Evolutionary conservation across 2,888 invertebrate genomes (phyloP), one percentile per base, ranked within the genome.

Genomic region (Tetanocera ferruginea): DNA sequence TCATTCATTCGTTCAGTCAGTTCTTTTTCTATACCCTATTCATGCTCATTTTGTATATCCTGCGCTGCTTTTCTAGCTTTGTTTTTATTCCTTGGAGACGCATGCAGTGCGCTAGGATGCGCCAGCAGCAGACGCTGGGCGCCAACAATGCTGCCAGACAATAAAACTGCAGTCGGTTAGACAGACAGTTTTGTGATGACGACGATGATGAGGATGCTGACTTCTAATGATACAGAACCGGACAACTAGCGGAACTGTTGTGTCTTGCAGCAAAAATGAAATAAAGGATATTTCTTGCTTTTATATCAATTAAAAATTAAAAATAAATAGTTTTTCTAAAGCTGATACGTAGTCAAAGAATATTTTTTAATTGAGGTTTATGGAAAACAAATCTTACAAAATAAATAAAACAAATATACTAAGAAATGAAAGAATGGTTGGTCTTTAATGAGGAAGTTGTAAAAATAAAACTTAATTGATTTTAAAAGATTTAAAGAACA

Each of bases 61-160:
- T 52, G 23, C 23, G 1, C 23, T 37, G 49, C 37, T 69, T 69
- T 51, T 69, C 17, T 23, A 52, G 71, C 51, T 34, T 69, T 69
- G 69, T 69, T 69, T 69, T 34, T 25, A 25, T 25, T 69, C 69
- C 69, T 69, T 69, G 69, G 69, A 69, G 49, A 69, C 69, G 49
- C 43, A 19, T 51, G 69, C 49, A 1, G 49, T 19, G 23, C 19
- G 14, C 64, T 11, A 19, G 2, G 25, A 8, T 17, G 52, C 55
- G 19, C 37, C 57, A 34, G 17, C 19, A 57, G 25, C 51, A 25
- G 52, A 62, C 34, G 19, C 28, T 28, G 60, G 75, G 75, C 75
- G 75, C 75, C 66, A 57, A 52, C 75, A 23, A 57, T 28, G 75
- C 37, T 51, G 51, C 51, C 75, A 67, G 67, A 75, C 75, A 75